Evolutionary conservation across 2,797 vertebrate species (phyloP), one percentile per base, ranked within the genome.

Genomic region (Tragelaphus eurycerus): DNA sequence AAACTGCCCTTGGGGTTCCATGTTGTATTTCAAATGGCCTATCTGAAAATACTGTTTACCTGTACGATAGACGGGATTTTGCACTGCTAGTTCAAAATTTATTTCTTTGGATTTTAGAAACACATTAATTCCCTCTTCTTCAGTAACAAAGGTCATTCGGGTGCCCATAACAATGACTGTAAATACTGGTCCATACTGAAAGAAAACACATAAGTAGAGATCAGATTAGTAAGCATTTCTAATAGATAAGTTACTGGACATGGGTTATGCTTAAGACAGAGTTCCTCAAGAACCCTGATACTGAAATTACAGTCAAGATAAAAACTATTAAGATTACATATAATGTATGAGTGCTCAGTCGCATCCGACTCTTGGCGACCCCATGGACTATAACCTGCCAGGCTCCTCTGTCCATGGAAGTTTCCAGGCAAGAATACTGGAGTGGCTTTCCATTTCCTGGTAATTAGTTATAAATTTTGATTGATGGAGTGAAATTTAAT

Each of bases 151-250:
- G 31, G 99, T 99, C 89, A 99, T 98, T 4, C 99, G 98, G 60
- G 99, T 99, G 29, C 99, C 99, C 94, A 99, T 81, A 50, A 98
- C 98, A 1, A 98, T 96, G 89, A 99, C 78, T 14, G 99, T 99
- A 98, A 99, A 99, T 57, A 99, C 81, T 31, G 99, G 99, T 43
- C 99, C 99, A 25, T 99, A 98, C 99, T 99, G 97, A 59, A 98
- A 99, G 55, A 97, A 88, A 95, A 95, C 55, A 97, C 43, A 96
- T 31, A 84, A 90, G 90, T 48, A 91, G 14, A 93, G 38, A 54
- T 86, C 16, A 43, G 64, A 38, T 96, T 78, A 96, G 76, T 38
- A 92, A 90, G 38, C 46, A 92, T 79, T 85, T 93, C 81, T 83
- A 62, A 93, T 74, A 76, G 74, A 50, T 5, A 90, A 76, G 50